phyloP scores from a whole-genome alignment of 1,140 invertebrate genomes.

The Sweltsa coloradensis region DNA sequence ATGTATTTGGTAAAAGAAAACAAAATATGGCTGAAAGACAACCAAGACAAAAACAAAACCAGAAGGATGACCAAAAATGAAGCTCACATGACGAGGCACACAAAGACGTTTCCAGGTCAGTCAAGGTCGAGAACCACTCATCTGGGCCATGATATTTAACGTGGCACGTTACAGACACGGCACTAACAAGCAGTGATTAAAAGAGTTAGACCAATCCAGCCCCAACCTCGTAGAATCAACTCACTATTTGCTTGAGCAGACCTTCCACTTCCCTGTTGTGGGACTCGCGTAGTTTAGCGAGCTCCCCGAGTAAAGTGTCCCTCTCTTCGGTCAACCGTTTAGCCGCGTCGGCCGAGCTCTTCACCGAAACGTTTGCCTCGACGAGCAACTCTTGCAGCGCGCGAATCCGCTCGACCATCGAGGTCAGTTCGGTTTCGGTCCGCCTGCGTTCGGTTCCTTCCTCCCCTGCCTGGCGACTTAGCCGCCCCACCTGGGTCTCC shows the following conservation, averaged over 20 bases:
- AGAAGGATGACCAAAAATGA: no score
- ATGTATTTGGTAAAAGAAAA: no score
- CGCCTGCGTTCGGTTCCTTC: conserved; percentile 63
- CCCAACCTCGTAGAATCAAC: no score
- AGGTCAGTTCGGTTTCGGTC: conserved; percentile 54
- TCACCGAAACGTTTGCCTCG: conserved; percentile 51
- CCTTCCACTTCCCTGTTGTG: conserved; percentile 48
- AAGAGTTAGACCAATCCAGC: no score
- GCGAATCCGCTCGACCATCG: conserved; percentile 46
- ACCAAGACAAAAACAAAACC: no score
- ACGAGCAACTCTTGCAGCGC: conserved; percentile 53
- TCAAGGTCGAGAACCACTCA: no score
- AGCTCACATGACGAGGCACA: no score
- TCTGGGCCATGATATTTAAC: no score
- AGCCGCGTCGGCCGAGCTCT: conserved; percentile 56
- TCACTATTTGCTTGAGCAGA: conserved; percentile 50
- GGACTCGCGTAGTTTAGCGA: conserved; percentile 43
- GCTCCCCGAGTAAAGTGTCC: conserved; percentile 44
- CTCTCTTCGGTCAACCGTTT: conserved; percentile 45
- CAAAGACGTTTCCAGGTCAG: no score
- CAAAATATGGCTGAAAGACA: no score
- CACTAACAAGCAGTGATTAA: no score
- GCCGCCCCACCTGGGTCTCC: conserved; percentile 61
- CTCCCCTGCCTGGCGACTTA: conserved; percentile 67
- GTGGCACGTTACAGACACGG: no score